Conservation (phyloP, 2,797 vertebrate species). For the Malurus leucopterus region DNA sequence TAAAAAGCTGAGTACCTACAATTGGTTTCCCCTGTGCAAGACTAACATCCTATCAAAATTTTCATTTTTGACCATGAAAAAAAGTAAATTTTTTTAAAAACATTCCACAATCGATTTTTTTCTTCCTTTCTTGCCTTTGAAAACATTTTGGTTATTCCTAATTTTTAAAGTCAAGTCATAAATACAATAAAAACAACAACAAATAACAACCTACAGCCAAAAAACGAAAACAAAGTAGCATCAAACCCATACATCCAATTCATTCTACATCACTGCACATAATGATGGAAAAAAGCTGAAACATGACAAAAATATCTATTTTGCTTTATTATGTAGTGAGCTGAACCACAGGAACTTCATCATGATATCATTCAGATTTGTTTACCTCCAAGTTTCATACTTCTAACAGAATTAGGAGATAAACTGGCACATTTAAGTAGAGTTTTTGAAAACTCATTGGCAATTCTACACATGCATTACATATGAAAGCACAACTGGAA, state of each 20-base stretch:
- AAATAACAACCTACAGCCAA: background rate
- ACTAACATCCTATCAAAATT: background rate
- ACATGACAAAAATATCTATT: background rate
- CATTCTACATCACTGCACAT: background rate
- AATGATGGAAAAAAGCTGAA: background rate
- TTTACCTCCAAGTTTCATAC: background rate
- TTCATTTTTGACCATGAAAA: background rate
- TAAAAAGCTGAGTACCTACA: background rate
- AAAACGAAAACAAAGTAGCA: background rate
- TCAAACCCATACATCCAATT: background rate
- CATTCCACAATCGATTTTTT: background rate
- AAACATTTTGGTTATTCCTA: background rate
- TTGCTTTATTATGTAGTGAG: background rate
- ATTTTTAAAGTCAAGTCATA: background rate
- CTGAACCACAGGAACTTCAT: background rate
- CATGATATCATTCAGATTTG: background rate
- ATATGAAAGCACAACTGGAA: background rate
- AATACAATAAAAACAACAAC: background rate
- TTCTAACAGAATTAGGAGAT: background rate
- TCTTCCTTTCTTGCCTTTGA: background rate
- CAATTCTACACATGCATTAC: background rate
- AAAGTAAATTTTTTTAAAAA: background rate
- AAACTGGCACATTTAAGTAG: background rate
- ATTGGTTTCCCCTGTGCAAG: background rate
- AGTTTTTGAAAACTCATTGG: background rate